Conservation (phyloP, 2,113 vertebrate species). For the Datnioides undecimradiatus region DNA sequence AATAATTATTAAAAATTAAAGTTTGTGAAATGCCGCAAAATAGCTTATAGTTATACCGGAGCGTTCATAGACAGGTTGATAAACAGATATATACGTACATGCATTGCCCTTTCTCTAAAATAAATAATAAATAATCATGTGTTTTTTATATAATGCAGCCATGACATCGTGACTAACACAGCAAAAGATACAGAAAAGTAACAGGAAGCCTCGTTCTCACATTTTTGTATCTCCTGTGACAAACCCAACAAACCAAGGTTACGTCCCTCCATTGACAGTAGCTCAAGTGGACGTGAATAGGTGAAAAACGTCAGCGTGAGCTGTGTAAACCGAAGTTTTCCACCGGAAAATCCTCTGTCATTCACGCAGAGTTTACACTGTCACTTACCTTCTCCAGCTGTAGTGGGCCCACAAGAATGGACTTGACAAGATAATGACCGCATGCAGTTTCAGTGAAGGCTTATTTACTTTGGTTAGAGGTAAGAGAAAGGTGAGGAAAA, state of each 20-base stretch:
- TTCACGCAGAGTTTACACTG: constrained; percentile 33
- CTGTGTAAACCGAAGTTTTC: constrained; percentile 52
- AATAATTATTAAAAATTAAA: too few relatives aligned
- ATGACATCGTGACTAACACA: too few relatives aligned
- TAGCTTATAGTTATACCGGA: too few relatives aligned
- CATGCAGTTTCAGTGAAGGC: constrained; percentile 4
- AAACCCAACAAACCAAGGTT: neutral
- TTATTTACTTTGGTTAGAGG: constrained; percentile 35
- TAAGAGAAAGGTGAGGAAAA: constrained; percentile 44
- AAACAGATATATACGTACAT: too few relatives aligned
- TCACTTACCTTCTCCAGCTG: constrained; percentile 18
- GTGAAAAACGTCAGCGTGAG: constrained; percentile 21
- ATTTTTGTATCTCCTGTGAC: neutral
- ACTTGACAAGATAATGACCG: constrained; percentile 44
- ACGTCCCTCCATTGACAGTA: neutral
- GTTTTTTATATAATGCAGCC: too few relatives aligned
- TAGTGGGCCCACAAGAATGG: constrained; percentile 33
- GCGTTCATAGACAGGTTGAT: too few relatives aligned
- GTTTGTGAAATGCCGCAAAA: too few relatives aligned
- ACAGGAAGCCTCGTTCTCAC: too few relatives aligned
- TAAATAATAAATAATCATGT: too few relatives aligned
- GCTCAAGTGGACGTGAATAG: constrained; percentile 29
- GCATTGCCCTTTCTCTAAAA: too few relatives aligned
- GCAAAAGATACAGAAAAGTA: too few relatives aligned
- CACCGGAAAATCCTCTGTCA: constrained; percentile 40